These are phyloP conservation scores for Spodoptera frugiperda DNA, from an alignment of 1,140 invertebrate species.

Conservation along the genomic window DNA sequence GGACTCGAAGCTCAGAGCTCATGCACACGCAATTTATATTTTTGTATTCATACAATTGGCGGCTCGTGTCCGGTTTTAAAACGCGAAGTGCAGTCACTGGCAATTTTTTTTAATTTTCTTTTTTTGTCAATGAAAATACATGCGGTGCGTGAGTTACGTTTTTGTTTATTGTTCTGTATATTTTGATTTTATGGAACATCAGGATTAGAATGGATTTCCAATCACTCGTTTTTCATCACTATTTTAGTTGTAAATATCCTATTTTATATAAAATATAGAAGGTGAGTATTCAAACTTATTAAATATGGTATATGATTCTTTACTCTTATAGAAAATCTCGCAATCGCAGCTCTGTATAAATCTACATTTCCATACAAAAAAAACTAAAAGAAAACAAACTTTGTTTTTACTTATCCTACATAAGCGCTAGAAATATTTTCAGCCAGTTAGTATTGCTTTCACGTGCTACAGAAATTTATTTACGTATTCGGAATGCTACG, in stretches of 20 bases:
- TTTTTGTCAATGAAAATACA: not conserved
- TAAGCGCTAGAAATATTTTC: not conserved
- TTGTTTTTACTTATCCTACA: no score
- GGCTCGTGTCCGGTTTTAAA: slow-evolving; percentile 16
- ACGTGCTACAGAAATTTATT: not conserved
- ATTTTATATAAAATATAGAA: no score
- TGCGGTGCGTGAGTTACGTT: not conserved
- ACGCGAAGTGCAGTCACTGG: slow-evolving; percentile 3
- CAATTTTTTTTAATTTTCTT: not conserved
- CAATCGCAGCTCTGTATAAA: not conserved
- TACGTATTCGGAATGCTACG: not conserved
- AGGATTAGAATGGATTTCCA: no score
- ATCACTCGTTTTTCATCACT: no score
- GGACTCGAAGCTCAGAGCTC: not conserved
- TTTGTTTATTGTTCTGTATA: no score
- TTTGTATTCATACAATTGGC: slow-evolving; percentile 32
- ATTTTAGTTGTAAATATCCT: no score
- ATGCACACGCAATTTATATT: slow-evolving; percentile 7
- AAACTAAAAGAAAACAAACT: not conserved
- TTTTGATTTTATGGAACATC: no score
- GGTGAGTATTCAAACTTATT: no score
- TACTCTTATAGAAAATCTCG: no score
- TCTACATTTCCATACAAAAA: not conserved
- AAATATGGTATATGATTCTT: no score
- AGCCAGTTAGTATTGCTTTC: slow-evolving; percentile 13